Evolutionary conservation across 2,888 invertebrate species (phyloP), one percentile per base, ranked within the genome.

Genomic region (Heliconius charithonia): DNA sequence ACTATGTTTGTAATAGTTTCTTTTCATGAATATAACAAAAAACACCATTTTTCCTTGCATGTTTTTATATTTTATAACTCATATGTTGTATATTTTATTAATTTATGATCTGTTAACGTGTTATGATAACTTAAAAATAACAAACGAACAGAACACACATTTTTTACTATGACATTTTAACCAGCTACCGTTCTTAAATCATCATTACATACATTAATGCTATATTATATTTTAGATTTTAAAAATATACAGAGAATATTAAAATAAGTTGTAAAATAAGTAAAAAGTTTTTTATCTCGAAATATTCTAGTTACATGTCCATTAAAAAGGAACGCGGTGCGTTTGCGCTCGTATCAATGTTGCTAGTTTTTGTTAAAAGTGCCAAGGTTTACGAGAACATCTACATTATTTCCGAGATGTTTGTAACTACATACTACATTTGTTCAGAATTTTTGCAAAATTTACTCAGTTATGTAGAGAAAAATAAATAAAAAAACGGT

Each of bases 321-420:
- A 78, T 79, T 83, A 82, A 81, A 73, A 67, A 70, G 73, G 77
- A 74, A 73, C 72, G 77, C 74, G 77, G 72, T 78, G 79, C 78
- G 80, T 83, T 77, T 82, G 82, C 78, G 75, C 80, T 79, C 70
- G 72, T 80, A 76, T 80, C 80, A 81, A 78, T 79, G 80, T 75
- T 81, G 79, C 81, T 71, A 82, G 83, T 83, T 83, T 83, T 83
- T 82, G 81, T 81, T 70, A 32, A 25, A 74, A 72, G 29, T 69
- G 62, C 67, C 77, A 78, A 78, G 73, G 67, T 74, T 77, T 73
- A 56, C 72, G 56, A 77, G 73, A 72, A 77, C 72, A 66, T 77
- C 66, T 72, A 69, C 74, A 74, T 74, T 74, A 65, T 65, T 74
- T 10, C 37, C 37, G 37, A 32, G 32, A 32, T 32, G 45, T 29